A percentile compares a stretch with the other conserved stretches of the same genome.
Evolutionary conservation across 2,797 vertebrate genomes (phyloP).

Genomic region (Psittacula derbiana): DNA sequence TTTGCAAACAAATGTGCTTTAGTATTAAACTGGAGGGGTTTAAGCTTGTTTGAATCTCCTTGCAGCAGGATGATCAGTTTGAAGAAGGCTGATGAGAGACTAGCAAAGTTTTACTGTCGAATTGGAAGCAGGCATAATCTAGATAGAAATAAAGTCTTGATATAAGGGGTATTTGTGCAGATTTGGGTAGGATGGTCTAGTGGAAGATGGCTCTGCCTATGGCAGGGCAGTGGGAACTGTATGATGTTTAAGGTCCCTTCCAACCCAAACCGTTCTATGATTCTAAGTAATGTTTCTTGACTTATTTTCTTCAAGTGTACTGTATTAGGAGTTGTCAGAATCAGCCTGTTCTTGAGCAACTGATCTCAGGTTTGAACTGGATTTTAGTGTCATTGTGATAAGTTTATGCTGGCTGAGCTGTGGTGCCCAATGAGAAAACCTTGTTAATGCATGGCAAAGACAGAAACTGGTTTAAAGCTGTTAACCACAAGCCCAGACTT

Average conservation of each 20-base stretch:
- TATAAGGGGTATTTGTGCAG: background rate
- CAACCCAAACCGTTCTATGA: background rate
- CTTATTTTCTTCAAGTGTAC: constrained; percentile 15
- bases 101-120: background rate
- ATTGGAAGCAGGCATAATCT: background rate
- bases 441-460: constrained; percentile 16
- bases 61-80: background rate
- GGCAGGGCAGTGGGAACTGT: background rate
- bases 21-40: background rate
- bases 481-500: constrained; percentile 50
- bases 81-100: background rate
- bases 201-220: background rate
- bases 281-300: background rate
- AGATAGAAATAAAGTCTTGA: background rate
- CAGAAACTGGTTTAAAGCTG: constrained; percentile 22
- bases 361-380: constrained; percentile 7
- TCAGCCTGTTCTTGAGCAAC: background rate
- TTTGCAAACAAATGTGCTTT: background rate
- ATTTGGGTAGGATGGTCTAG: background rate
- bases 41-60: background rate
- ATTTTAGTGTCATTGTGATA: background rate
- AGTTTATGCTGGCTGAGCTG: constrained; percentile 14
- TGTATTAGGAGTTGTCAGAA: constrained; percentile 11
- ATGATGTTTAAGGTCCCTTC: background rate
- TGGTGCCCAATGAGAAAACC: background rate